These are phyloP conservation scores for Ranitomeya variabilis DNA, from an alignment of 2,113 vertebrate genomes.

Conservation along the genomic window DNA sequence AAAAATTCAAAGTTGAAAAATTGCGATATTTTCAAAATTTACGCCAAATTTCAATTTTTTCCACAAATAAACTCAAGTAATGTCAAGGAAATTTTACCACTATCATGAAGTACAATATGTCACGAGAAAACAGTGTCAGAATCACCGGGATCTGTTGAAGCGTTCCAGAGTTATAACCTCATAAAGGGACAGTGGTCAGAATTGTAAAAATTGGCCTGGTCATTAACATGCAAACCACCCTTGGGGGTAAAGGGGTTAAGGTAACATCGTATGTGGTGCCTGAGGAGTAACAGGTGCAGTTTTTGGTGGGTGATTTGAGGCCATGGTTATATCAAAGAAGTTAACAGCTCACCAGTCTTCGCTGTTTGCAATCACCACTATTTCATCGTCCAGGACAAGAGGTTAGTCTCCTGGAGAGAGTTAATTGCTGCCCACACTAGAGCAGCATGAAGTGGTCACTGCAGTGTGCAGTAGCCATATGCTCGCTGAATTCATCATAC, in stretches of 20 bases:
- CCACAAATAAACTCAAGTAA: no score
- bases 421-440: slow-evolving; percentile 30
- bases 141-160: no score
- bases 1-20: no score
- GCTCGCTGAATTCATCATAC: neutral
- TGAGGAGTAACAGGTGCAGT: neutral
- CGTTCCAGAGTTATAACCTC: no score
- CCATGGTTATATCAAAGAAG: neutral
- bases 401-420: slow-evolving; percentile 23
- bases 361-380: neutral
- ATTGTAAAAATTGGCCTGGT: no score
- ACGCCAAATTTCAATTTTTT: no score
- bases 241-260: neutral
- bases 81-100: no score
- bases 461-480: slow-evolving; percentile 27
- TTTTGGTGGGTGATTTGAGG: neutral
- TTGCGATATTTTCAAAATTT: no score
- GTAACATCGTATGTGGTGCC: neutral
- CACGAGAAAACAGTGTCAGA: no score
- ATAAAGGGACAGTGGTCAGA: no score
- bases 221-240: no score
- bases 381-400: slow-evolving; percentile 14
- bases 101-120: no score
- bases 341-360: neutral
- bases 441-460: slow-evolving; percentile 21